Conservation (phyloP, 1,140 invertebrate genomes). For the Rhyacophila brunnea region DNA sequence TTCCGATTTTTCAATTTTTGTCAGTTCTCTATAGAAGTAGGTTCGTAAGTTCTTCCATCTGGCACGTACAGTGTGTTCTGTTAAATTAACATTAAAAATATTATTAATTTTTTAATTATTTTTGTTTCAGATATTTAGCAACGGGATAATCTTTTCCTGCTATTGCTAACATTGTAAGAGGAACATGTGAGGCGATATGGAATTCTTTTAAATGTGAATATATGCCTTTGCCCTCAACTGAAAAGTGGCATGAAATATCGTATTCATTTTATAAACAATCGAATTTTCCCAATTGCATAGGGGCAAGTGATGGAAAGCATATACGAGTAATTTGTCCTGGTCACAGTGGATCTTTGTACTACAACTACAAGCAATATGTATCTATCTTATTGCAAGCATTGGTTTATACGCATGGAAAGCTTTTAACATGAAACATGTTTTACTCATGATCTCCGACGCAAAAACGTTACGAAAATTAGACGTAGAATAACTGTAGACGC, state of each 20-base stretch:
- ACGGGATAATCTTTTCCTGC: constrained; percentile 3
- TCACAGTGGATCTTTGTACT: constrained; percentile 10
- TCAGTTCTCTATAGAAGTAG: too few species aligned
- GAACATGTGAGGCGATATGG: constrained; percentile 3
- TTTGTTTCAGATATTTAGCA: constrained; percentile 5
- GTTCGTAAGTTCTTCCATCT: too few species aligned
- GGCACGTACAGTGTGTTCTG: constrained; percentile 4
- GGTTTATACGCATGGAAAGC: constrained; percentile 4
- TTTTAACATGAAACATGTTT: too few species aligned
- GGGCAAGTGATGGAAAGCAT: constrained; percentile 9
- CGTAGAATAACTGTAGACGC: too few species aligned
- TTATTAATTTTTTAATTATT: not conserved
- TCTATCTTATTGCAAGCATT: constrained; percentile 10
- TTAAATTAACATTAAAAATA: not conserved
- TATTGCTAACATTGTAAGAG: constrained; percentile 6
- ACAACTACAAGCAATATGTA: constrained; percentile 5
- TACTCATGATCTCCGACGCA: too few species aligned
- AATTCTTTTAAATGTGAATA: constrained; percentile 6
- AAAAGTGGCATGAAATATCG: constrained; percentile 5
- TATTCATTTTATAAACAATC: not conserved
- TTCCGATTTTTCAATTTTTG: too few species aligned
- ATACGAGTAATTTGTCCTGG: constrained; percentile 5
- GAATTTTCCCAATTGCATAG: constrained; percentile 10
- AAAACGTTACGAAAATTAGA: too few species aligned
- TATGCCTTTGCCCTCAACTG: constrained; percentile 1